Conservation (phyloP, 64 coral and sea anemone genomes). For the Astreopora myriophthalma region DNA sequence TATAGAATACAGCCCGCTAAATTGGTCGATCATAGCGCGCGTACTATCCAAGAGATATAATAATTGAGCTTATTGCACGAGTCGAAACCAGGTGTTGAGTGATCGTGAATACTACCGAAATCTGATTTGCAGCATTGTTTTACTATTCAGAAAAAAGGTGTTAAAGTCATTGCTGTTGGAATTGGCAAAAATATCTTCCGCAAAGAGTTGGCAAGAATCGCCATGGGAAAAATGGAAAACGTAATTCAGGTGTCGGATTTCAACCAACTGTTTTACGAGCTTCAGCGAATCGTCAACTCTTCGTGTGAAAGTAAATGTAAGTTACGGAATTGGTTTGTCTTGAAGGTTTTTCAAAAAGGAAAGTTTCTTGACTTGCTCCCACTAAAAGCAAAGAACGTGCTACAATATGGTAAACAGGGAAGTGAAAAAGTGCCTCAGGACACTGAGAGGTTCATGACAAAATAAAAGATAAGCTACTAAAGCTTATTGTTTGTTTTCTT, state of each 20-base stretch:
- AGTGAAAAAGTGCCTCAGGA: no score
- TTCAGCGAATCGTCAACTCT: conserved; percentile 4
- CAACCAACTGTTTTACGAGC: neutral
- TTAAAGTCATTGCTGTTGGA: conserved; percentile 57
- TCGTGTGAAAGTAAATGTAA: conserved; percentile 6
- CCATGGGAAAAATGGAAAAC: neutral
- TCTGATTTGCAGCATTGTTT: neutral
- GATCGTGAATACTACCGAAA: neutral
- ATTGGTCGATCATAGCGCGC: no score
- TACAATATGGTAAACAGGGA: no score
- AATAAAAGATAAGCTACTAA: no score
- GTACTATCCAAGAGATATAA: no score
- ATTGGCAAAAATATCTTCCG: neutral
- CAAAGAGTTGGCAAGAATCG: conserved; percentile 37
- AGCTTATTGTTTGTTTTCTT: no score
- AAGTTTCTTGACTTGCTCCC: no score
- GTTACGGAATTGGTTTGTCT: neutral
- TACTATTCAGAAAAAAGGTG: conserved; percentile 48
- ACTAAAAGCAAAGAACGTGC: no score
- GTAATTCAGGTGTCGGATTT: conserved; percentile 47
- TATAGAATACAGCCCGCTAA: no score
- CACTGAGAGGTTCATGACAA: no score
- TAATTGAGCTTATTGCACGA: no score
- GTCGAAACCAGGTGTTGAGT: neutral
- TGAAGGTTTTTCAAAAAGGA: no score